Evolutionary conservation across 1,140 invertebrate species (phyloP), one percentile per base, ranked within the genome.

Genomic region (Lucilia sericata): DNA sequence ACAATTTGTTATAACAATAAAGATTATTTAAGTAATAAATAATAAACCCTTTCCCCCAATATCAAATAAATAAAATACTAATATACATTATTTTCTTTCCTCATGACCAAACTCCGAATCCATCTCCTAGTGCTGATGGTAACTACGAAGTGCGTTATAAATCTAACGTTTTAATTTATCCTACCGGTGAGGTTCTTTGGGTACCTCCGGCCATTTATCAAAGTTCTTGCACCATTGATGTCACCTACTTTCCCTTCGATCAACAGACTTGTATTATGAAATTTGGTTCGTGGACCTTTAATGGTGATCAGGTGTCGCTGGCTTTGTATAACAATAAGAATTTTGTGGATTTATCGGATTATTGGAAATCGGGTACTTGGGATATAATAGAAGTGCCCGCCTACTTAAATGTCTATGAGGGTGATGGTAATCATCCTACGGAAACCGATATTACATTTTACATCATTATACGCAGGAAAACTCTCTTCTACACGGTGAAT

Each of bases 241-340:
- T 99, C 55, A 98, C 97, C 75, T 99, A 99, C 91, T 99, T 99
- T 91, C 98, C 98, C n/a, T 99, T 99, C 92, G 98, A 99, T 92
- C 97, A 99, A 91, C 99, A 99, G 94, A 98, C 96, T 0, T 99
- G 98, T 91, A 97, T 99, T 85, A 99, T 99, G 98, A 99, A 99
- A 92, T 99, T 99, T 86, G 98, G 98, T 5, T 99, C 98, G 2
- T 99, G 99, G 99, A 99, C 99, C 0, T 99, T 99, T 91, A 98
- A 99, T 87, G 98, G 98, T 0, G 97, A 99, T 91, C 97, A 99
- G 93, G 97, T 99, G 12, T 98, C 96, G 5, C 94, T 99, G 83
- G 96, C 96, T 0, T 93, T 99, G 34, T 99, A 98, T 92, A 97
- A 98, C 88, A 96, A 98, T 88, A 99, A 98, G 91, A 96, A 98